These are phyloP conservation scores for Synergus umbraculus DNA, from an alignment of 2,888 invertebrate genomes.

Conservation along the genomic window DNA sequence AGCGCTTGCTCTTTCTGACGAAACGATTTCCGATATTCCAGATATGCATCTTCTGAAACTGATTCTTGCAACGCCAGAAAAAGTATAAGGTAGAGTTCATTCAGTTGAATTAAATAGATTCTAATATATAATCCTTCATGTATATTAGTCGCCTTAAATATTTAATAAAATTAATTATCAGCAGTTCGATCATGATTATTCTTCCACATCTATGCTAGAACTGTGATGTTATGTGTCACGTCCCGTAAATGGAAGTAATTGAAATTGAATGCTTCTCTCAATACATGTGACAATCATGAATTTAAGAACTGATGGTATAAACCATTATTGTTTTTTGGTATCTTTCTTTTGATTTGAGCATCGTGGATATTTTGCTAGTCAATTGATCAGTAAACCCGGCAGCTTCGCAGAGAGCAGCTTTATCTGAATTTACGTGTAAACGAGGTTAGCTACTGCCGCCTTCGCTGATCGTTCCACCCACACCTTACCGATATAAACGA, in stretches of 20 bases:
- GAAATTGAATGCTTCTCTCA: too few species aligned
- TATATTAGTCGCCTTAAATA: too few species aligned
- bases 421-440: slow-evolving; percentile 64
- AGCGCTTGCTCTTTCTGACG: neutral
- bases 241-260: too few species aligned
- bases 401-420: slow-evolving; percentile 53
- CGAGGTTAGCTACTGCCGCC: slow-evolving; percentile 59
- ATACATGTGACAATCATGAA: too few species aligned
- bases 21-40: slow-evolving; percentile 34
- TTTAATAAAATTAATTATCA: too few species aligned
- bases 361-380: slow-evolving; percentile 43
- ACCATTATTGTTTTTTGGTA: neutral
- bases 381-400: slow-evolving; percentile 55
- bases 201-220: too few species aligned
- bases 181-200: too few species aligned
- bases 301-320: neutral
- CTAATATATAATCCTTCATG: too few species aligned
- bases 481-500: slow-evolving; percentile 53
- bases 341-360: slow-evolving; percentile 7
- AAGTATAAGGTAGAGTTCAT: neutral
- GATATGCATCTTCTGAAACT: slow-evolving; percentile 20
- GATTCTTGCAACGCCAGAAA: neutral
- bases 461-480: slow-evolving; percentile 12
- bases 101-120: too few species aligned
- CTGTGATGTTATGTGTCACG: too few species aligned